Evolutionary conservation across 92 coral and sea anemone genomes (phyloP).

Genomic region (Phenganax subtilis): DNA sequence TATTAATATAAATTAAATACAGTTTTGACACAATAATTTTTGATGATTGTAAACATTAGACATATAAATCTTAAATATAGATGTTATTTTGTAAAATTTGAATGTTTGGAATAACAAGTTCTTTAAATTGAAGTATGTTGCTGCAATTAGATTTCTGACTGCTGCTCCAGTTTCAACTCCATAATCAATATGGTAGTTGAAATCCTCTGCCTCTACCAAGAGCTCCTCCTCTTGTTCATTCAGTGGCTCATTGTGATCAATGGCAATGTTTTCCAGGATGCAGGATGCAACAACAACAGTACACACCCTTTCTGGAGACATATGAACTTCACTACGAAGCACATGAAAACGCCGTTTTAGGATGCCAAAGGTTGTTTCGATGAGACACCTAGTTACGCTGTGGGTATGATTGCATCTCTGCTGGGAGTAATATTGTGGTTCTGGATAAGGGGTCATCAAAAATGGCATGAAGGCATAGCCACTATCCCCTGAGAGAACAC

Average conservation of each 20-base stretch:
- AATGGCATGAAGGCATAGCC: conserved; percentile 55
- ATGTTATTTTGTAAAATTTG: no score
- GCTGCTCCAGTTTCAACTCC: background rate
- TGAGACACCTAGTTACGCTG: background rate
- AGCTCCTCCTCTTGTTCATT: background rate
- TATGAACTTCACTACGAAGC: background rate
- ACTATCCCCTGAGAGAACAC: conserved; percentile 55
- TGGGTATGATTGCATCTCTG: conserved; percentile 42
- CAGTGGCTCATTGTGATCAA: background rate
- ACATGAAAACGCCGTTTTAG: background rate
- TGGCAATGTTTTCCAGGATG: background rate
- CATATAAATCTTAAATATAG: no score
- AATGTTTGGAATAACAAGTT: no score
- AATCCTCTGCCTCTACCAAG: background rate
- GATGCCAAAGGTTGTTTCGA: background rate
- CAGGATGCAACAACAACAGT: background rate
- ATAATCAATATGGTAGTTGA: background rate
- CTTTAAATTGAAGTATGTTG: background rate
- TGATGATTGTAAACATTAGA: no score
- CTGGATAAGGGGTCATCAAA: conserved; percentile 51
- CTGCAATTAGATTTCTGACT: background rate
- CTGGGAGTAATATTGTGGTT: conserved; percentile 42
- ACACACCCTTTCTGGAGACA: background rate
- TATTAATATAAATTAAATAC: no score
- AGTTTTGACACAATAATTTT: no score